These are phyloP conservation scores for Poicephalus gulielmi DNA, from an alignment of 2,113 vertebrate species.

Conservation along the genomic window DNA sequence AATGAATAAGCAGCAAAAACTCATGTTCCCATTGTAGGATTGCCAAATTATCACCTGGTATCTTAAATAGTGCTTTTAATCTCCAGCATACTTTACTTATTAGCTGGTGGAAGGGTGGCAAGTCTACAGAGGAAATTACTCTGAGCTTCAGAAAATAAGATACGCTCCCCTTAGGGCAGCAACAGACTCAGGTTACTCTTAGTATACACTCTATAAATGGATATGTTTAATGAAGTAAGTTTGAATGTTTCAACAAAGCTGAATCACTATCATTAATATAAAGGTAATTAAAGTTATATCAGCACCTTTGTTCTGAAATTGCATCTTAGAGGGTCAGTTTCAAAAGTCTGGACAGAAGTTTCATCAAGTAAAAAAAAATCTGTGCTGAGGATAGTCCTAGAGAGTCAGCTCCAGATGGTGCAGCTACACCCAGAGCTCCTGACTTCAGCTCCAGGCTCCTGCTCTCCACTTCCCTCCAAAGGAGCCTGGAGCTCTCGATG, in stretches of 20 bases:
- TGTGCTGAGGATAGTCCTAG: not conserved
- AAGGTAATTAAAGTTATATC: not conserved
- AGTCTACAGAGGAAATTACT: slow-evolving; percentile 17
- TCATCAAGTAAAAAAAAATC: not conserved
- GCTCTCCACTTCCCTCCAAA: not conserved
- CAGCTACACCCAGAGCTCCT: not conserved
- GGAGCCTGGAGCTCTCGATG: not conserved
- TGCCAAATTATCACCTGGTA: slow-evolving; percentile 51
- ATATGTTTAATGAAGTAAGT: slow-evolving; percentile 6
- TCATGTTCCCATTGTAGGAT: not conserved
- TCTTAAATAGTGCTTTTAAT: slow-evolving; percentile 36
- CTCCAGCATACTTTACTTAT: slow-evolving; percentile 22
- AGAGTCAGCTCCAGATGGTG: not conserved
- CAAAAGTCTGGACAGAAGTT: not conserved
- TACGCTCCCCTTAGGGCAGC: slow-evolving; percentile 1
- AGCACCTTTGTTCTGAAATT: not conserved
- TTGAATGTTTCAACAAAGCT: not conserved
- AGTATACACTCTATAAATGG: not conserved
- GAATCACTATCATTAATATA: not conserved
- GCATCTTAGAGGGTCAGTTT: not conserved
- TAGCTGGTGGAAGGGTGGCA: not conserved
- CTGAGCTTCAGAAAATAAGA: slow-evolving; percentile 54
- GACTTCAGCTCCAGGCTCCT: not conserved
- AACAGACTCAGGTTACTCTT: slow-evolving; percentile 15
- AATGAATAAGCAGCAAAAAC: slow-evolving; percentile 24